These are phyloP conservation scores for Caenorhabditis becei DNA, from an alignment of 2,888 invertebrate species.

Conservation along the genomic window DNA sequence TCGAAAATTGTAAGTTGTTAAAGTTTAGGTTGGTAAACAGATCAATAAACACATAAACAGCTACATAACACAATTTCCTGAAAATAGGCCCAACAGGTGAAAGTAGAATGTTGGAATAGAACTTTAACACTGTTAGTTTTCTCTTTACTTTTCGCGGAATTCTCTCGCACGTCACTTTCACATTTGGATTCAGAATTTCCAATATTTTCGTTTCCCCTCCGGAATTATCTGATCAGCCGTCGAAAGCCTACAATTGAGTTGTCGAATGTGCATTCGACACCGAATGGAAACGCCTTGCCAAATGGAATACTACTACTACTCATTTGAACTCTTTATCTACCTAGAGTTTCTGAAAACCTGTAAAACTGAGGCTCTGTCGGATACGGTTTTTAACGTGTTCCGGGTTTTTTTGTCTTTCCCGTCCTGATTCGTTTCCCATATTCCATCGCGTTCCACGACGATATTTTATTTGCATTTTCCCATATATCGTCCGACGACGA, in stretches of 20 bases:
- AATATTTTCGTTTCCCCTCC: background rate
- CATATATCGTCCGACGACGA: slow-evolving; percentile 8
- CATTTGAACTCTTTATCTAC: too few relatives aligned
- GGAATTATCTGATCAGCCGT: background rate
- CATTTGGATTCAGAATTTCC: too few relatives aligned
- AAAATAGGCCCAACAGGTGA: background rate
- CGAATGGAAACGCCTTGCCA: too few relatives aligned
- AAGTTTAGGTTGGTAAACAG: too few relatives aligned
- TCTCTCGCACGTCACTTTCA: background rate
- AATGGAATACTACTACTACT: too few relatives aligned
- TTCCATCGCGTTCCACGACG: slow-evolving; percentile 12
- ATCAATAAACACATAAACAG: too few relatives aligned
- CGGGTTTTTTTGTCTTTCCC: background rate
- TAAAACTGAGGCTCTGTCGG: too few relatives aligned
- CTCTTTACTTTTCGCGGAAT: background rate
- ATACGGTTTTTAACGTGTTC: too few relatives aligned
- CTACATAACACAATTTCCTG: too few relatives aligned
- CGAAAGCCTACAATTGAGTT: background rate
- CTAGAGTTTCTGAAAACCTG: too few relatives aligned
- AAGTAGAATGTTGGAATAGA: background rate
- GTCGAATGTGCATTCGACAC: slow-evolving; percentile 1
- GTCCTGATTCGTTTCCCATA: background rate
- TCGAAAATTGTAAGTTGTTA: too few relatives aligned
- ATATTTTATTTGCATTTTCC: slow-evolving; percentile 14
- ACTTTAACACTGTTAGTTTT: background rate